phyloP scores from a whole-genome alignment of 2,797 vertebrate species.

The Mormyrus proboscirostris region DNA sequence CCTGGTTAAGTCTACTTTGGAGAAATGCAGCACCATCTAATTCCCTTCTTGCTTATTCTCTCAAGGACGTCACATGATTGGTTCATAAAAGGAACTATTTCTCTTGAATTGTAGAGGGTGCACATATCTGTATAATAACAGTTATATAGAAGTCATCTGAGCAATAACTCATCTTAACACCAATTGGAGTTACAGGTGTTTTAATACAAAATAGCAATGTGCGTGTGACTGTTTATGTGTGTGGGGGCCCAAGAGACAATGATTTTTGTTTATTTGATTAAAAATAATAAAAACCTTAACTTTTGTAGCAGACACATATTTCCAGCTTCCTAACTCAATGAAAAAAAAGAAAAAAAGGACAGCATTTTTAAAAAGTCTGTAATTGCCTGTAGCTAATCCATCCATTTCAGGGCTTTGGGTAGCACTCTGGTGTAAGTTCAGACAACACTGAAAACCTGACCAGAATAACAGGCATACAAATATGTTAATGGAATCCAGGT shows the following conservation, averaged over 20 bases:
- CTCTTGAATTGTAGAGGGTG: neutral
- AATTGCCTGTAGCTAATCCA: neutral
- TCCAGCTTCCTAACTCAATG: neutral
- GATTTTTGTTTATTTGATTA: neutral
- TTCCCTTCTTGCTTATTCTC: neutral
- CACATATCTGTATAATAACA: conserved; percentile 11
- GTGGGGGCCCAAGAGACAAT: neutral
- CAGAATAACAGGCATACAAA: neutral
- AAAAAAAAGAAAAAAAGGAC: neutral
- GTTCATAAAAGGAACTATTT: neutral
- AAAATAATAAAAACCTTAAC: neutral
- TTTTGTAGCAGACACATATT: conserved; percentile 71
- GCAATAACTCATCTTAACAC: conserved; percentile 13
- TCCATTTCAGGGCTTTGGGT: neutral
- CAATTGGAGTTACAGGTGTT: neutral
- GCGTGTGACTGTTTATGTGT: neutral
- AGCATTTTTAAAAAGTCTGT: neutral
- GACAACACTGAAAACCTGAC: neutral
- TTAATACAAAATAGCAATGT: neutral
- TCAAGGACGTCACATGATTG: neutral
- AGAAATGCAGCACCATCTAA: conserved; percentile 11
- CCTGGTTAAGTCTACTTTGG: neutral
- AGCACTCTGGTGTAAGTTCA: neutral
- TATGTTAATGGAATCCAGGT: neutral
- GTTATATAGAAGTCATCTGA: conserved; percentile 14